A percentile compares a stretch with the other conserved stretches of the same genome.
Conservation (phyloP, 2,888 invertebrate genomes). For the Hedya salicella region DNA sequence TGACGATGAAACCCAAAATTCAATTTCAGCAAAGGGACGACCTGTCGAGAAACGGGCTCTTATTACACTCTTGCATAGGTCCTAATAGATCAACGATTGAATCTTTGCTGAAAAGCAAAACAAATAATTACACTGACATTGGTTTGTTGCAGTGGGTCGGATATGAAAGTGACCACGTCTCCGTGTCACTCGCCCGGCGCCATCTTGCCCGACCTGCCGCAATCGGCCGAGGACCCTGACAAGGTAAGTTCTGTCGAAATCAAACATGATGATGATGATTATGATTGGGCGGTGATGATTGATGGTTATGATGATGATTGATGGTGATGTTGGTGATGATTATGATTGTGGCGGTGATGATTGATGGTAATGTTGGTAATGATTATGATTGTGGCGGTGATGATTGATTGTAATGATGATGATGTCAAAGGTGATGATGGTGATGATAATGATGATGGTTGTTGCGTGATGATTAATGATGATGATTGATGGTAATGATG, state of each 20-base stretch:
- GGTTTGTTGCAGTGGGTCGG: conserved; percentile 60
- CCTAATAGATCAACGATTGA: too few species aligned
- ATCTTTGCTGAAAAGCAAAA: too few species aligned
- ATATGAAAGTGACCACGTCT: conserved; percentile 73
- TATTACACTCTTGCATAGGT: too few species aligned
- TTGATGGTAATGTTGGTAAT: too few species aligned
- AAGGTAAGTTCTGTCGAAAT: conserved; percentile 82
- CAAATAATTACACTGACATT: too few species aligned
- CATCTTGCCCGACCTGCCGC: conserved; percentile 76
- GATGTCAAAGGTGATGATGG: not conserved
- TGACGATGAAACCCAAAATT: too few species aligned
- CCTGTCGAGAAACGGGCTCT: too few species aligned
- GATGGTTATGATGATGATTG: not conserved
- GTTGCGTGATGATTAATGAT: not conserved
- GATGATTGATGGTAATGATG: not conserved
- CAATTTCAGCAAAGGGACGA: too few species aligned
- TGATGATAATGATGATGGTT: too few species aligned
- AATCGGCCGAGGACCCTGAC: conserved; percentile 86
- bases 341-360: not conserved
- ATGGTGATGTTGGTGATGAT: not conserved
- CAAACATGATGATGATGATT: not conserved
- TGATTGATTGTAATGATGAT: not conserved
- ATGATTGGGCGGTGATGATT: not conserved
- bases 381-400: not conserved
- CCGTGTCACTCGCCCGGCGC: conserved; percentile 78